phyloP scores from a whole-genome alignment of 2,888 invertebrate species.

The Dioctria linearis region DNA sequence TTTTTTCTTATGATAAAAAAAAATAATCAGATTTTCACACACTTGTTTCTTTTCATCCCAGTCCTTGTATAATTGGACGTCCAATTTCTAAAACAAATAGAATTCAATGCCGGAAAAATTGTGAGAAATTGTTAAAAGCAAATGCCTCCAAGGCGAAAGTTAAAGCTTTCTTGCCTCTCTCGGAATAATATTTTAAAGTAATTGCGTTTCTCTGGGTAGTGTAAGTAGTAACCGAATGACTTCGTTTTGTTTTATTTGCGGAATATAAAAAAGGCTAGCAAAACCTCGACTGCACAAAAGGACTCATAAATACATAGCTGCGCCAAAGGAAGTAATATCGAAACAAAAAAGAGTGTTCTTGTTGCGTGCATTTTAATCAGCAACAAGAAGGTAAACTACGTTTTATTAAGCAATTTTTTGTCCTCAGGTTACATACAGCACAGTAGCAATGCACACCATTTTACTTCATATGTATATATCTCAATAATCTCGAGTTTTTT shows the following conservation, averaged over 20 bases:
- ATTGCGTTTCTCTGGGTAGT: conserved; percentile 30
- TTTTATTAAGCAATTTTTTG: conserved; percentile 32
- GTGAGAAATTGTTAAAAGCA: not conserved
- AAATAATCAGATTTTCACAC: conserved; percentile 10
- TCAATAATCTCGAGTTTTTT: conserved; percentile 6
- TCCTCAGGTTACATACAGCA: conserved; percentile 9
- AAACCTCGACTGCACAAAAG: conserved; percentile 6
- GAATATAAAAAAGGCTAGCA: conserved; percentile 4
- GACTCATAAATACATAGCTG: not conserved
- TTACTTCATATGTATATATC: conserved; percentile 8
- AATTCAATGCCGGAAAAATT: conserved; percentile 43
- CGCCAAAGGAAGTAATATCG: conserved; percentile 7
- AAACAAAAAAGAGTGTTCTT: conserved; percentile 26
- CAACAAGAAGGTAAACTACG: conserved; percentile 35
- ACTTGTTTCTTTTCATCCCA: not conserved
- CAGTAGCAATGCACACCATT: not conserved
- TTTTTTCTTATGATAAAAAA: not conserved
- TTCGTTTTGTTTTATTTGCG: not conserved
- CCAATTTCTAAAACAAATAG: conserved; percentile 42
- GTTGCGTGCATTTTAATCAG: conserved; percentile 48
- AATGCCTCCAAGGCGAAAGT: conserved; percentile 2
- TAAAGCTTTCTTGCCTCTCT: conserved; percentile 25
- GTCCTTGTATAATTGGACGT: conserved; percentile 1
- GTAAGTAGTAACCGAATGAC: conserved; percentile 1
- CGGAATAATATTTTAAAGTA: conserved; percentile 43